phyloP scores from a whole-genome alignment of 2,113 vertebrate genomes.

The Carlito syrichta region DNA sequence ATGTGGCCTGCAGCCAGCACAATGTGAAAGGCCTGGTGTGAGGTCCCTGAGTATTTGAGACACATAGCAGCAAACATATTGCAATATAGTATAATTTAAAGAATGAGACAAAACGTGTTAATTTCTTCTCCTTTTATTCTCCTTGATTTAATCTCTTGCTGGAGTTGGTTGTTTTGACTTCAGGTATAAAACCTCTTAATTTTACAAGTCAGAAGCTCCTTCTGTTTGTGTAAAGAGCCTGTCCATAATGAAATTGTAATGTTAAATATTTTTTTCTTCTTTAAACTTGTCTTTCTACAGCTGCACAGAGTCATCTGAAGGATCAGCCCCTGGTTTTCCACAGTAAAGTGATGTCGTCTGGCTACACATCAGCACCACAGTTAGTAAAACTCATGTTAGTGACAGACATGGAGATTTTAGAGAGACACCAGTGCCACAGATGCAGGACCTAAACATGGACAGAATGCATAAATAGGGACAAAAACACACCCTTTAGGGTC shows the following conservation, averaged over 20 bases:
- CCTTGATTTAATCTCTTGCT: background rate
- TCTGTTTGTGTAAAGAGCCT: background rate
- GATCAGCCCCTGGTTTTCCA: conserved; percentile 90
- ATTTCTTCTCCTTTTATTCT: background rate
- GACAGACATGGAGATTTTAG: too few relatives aligned
- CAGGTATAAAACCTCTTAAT: background rate
- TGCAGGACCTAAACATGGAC: background rate
- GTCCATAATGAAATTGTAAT: background rate
- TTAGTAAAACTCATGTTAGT: conserved; percentile 68
- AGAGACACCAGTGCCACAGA: background rate
- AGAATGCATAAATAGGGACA: background rate
- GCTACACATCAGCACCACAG: conserved; percentile 85
- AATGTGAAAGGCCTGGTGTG: fast-evolving
- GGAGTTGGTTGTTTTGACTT: background rate
- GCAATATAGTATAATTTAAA: fast-evolving
- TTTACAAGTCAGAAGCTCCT: background rate
- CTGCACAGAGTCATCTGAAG: conserved; percentile 72
- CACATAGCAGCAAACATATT: fast-evolving
- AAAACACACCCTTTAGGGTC: background rate
- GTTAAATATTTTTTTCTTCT: background rate
- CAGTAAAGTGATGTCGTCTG: conserved; percentile 89
- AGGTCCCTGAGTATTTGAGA: fast-evolving
- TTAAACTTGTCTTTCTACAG: conserved; percentile 57
- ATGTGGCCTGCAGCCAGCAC: fast-evolving
- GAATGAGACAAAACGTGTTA: fast-evolving